Evolutionary conservation across 2,888 invertebrate genomes (phyloP), one percentile per base, ranked within the genome.

Genomic region (Crepidodera aurea): DNA sequence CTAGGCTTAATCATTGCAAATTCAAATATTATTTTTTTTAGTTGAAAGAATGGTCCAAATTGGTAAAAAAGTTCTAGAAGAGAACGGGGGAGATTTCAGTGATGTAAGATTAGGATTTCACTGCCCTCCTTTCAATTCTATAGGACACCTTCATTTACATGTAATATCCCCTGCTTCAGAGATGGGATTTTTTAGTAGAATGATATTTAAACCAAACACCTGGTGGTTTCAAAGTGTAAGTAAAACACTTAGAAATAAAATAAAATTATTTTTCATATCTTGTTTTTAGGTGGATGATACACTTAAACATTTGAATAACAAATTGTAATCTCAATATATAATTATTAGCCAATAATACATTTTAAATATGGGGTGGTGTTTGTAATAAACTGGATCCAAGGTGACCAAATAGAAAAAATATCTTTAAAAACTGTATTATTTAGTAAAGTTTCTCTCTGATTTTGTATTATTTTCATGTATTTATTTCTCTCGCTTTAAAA

Each of bases 91-190:
- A 1, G 73, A 83, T 67, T 37, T 76, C 22, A 69, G 74, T 42
- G 80, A 82, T 65, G 72, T 78, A 12, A 82, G 88, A 48, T 83
- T 88, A 40, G 96, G 96, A 0, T 96, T 94, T 76, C 96, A 96
- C 78, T 90, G 93, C 90, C 96, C 96, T 0, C 96, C 96, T 0
- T 95, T 95, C 80, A 88, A 90, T 61, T 89, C 91, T 1, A 87
- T 96, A 0, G 79, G 82, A 46, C 96, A 96, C 80, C 82, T 94
- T 4, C 96, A 96, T 78, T 82, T 96, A 59, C 96, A 97, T 74
- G 87, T 89, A 0, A 95, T 96, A 55, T 88, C 91, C 0, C 94
- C 96, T 0, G 85, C 85, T 12, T 86, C 87, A 0, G 85, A 88
- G 64, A 93, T 96, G 90, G 84, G 87, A 0, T 84, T 88, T 10